Evolutionary conservation across 1,140 invertebrate species (phyloP), one percentile per base, ranked within the genome.

Genomic region (Danaus plexippus): DNA sequence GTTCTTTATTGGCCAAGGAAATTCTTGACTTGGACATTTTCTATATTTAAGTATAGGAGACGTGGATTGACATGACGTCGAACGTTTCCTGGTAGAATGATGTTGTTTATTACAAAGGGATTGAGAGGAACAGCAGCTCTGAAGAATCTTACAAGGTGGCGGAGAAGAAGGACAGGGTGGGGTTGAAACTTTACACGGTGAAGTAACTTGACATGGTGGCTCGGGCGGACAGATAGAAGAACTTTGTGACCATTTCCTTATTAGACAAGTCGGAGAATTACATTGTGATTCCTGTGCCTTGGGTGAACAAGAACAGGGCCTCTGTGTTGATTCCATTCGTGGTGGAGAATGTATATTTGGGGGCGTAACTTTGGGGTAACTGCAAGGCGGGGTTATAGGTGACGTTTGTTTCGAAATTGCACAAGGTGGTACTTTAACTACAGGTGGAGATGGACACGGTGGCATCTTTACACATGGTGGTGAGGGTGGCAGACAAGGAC

Each of bases 1-100:
- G 47, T 47, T 52, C 15, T 58, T 58, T 32, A 52, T n/a, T 2
- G 56, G 56, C 56, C 56, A 58, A 43, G 56, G 56, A 11, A 52
- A 58, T n/a, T 58, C 56, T 15, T 52, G 32, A 47, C 50, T 52
- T 11, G 9, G 32, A 47, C 44, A 11, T 47, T 52, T 58, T 52
- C 43, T 13, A 47, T 13, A 41, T 47, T 43, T 54, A 32, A 32
- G 22, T 32, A 32, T 32, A 32, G 22, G 22, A 32, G 22, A 32
- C 7, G 22, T 32, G 22, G 22, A 32, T 42, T 54, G 44, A 0
- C 18, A 11, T 10, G 56, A 47, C 12, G 13, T 1, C 11, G 46
- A 55, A 10, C 11, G 11, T 43, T 47, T 32, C 7, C 5, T 40
- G 18, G 40, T 52, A 11, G 22, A 43, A 52, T 43, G 43, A 15